Evolutionary conservation across 2,113 vertebrate genomes (phyloP), one percentile per base, ranked within the genome.

Genomic region (Phrynocephalus versicolor): DNA sequence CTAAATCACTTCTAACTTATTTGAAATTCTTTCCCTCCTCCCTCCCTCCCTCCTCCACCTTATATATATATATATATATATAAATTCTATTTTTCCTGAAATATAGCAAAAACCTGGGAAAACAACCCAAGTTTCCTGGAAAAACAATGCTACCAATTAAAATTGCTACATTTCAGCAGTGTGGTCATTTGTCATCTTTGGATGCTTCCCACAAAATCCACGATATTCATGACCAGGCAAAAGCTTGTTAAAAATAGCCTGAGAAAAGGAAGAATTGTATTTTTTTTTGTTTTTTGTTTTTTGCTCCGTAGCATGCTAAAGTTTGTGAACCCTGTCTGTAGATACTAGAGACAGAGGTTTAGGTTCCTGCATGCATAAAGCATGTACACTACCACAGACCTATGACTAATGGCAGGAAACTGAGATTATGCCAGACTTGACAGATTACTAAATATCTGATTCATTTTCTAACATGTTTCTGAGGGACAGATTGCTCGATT

Each of bases 121-220:
- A 73, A 73, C 33, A 72, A 79, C 21, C 8, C 30, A 73, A 80
- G 69, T 39, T 37, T 70, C 64, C 64, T 78, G 58, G 15, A 58
- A 78, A 67, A 69, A 77, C 69, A 51, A 80, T 39, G 78, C 65
- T 79, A 55, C 39, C 37, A 37, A 84, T 33, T 79, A 78, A 81
- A 86, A 84, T 16, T 8, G 67, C 37, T 27, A 75, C 64, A 57
- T 89, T 89, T 82, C 80, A 92, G 62, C 76, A 88, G 3, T 13
- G 8, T 81, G 33, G 39, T 91, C 19, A 69, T 82, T 90, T 89
- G 55, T 15, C 25, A 82, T 84, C 5, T 51, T 84, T 33, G 45
- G 1, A 76, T 27, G 37, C 60, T 85, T n/a, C 15, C 89, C 10
- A 13, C 30, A 83, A 78, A 71, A 58, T 3, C 37, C 88, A 75